Percentiles rank a stretch among this genome's conserved stretches.
Conservation (phyloP, 2,888 invertebrate species). For the Malachius bipustulatus region DNA sequence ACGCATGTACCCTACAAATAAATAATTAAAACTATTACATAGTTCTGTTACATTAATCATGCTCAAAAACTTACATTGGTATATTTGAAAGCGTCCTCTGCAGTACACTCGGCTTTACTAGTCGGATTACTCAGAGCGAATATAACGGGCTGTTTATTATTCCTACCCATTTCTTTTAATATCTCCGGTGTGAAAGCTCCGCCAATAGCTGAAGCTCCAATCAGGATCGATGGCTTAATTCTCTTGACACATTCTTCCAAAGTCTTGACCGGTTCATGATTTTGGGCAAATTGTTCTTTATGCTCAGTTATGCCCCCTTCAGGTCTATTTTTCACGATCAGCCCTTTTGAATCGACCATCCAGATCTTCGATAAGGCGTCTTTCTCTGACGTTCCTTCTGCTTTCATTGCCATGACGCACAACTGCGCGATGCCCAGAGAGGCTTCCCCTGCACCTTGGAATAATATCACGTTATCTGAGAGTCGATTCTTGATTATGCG, state of each 20-base stretch:
- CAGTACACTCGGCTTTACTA: conserved; percentile 97
- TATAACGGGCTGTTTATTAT: conserved; percentile 80
- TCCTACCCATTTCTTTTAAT: conserved; percentile 70
- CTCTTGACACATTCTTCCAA: conserved; percentile 68
- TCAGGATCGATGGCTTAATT: conserved; percentile 80
- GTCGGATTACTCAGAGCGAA: conserved; percentile 99
- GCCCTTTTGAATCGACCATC: conserved; percentile 93
- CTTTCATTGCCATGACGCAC: conserved; percentile 84
- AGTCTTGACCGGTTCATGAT: conserved; percentile 60
- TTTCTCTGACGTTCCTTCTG: conserved; percentile 56
- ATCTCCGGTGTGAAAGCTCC: conserved; percentile 90
- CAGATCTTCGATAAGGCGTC: conserved; percentile 77
- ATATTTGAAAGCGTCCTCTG: conserved; percentile 83
- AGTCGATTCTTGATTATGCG: conserved; percentile 72
- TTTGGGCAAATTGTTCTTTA: conserved; percentile 72
- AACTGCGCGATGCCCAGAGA: conserved; percentile 76
- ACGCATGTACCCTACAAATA: conserved; percentile 66
- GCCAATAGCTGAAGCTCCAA: conserved; percentile 88
- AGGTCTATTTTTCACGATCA: conserved; percentile 80
- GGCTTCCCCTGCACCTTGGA: conserved; percentile 96
- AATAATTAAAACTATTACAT: conserved; percentile 3
- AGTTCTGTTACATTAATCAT: neutral
- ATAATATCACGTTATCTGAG: conserved; percentile 67
- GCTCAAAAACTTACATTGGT: conserved; percentile 54
- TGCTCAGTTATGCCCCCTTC: conserved; percentile 70